These are phyloP conservation scores for Crambe crambe DNA, from an alignment of 37 sponge, comb jelly and placozoan genomes.

Conservation along the genomic window DNA sequence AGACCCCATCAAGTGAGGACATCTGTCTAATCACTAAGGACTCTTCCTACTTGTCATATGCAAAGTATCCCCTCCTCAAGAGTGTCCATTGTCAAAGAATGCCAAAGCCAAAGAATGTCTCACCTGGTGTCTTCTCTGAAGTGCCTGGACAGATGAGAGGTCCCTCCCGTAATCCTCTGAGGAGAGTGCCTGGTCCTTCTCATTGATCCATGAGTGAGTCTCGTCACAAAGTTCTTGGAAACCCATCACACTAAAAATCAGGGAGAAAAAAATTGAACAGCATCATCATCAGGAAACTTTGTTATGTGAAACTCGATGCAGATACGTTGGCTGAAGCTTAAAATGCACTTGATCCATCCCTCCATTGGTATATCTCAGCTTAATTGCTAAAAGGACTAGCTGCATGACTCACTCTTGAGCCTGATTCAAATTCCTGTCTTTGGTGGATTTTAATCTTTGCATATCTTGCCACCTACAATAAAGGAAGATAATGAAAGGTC, in stretches of 20 bases:
- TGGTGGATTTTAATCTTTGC: constrained; percentile 60
- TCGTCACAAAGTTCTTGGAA: constrained; percentile 91
- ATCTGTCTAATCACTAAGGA: too few species aligned
- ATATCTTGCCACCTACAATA: constrained; percentile 65
- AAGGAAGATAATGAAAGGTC: too few species aligned
- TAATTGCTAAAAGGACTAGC: neutral
- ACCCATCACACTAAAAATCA: constrained; percentile 10
- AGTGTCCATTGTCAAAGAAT: too few species aligned
- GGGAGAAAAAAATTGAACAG: neutral
- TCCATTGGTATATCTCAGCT: too few species aligned
- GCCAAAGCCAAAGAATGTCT: neutral
- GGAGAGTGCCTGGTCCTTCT: constrained; percentile 88
- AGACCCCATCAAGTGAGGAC: too few species aligned
- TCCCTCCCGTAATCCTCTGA: constrained; percentile 87
- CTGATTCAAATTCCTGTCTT: constrained; percentile 53
- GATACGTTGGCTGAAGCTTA: neutral
- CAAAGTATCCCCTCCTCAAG: neutral
- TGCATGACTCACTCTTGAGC: constrained; percentile 50
- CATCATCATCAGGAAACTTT: neutral
- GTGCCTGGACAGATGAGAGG: constrained; percentile 78
- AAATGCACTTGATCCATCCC: neutral
- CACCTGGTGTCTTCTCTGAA: constrained; percentile 90
- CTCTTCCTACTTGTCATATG: neutral
- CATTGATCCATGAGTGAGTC: constrained; percentile 88
- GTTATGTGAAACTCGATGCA: neutral